Evolutionary conservation across 2,113 vertebrate genomes (phyloP).

Genomic region (Semnopithecus entellus): DNA sequence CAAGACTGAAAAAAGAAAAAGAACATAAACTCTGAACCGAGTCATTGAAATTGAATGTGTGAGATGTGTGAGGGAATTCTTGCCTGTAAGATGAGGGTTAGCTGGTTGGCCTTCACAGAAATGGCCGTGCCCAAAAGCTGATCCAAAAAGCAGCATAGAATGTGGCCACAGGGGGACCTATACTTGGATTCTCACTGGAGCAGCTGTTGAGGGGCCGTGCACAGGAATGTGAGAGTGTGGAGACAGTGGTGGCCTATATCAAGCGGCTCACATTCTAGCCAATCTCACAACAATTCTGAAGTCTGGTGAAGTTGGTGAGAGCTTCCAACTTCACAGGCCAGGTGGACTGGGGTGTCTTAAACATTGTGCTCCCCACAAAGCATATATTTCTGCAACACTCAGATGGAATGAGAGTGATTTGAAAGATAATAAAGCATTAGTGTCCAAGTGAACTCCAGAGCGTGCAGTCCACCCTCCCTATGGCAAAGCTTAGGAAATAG

Average conservation of each 20-base stretch:
- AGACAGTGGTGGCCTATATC: fast-evolving
- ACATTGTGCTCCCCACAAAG: fast-evolving
- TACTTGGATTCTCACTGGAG: not conserved
- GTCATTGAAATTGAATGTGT: not conserved
- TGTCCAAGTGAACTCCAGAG: fast-evolving
- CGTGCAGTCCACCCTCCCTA: not conserved
- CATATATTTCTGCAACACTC: fast-evolving
- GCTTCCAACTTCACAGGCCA: not conserved
- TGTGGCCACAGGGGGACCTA: not conserved
- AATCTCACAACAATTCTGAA: not conserved
- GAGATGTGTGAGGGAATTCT: not conserved
- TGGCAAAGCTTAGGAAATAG: not conserved
- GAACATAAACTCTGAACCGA: not conserved
- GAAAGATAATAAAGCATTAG: fast-evolving
- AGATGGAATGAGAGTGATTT: not conserved
- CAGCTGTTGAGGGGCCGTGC: not conserved
- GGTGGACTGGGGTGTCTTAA: no score
- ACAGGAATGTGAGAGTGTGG: fast-evolving
- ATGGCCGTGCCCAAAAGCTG: fast-evolving
- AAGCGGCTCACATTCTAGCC: not conserved
- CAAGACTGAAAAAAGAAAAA: not conserved
- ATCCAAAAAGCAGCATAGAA: not conserved
- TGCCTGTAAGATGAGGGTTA: not conserved
- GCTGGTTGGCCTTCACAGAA: not conserved
- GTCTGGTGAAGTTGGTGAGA: no score